Base-by-base conservation (phyloP, 2,797 vertebrate species). In the Triplophysa bombifrons region DNA sequence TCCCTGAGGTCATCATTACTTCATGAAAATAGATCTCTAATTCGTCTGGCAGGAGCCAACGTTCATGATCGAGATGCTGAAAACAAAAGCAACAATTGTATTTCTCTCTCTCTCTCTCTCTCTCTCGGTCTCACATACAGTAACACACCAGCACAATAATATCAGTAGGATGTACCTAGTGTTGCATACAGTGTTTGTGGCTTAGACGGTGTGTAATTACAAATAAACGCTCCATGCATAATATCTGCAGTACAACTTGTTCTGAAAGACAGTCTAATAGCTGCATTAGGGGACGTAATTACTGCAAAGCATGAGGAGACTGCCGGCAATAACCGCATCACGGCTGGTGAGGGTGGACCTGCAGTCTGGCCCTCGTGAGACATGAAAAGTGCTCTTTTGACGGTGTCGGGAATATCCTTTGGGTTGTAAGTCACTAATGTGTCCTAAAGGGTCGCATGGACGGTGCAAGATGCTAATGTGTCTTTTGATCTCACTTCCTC, bases 271-370 rank as follows among this genome's bases (percentile, higher is more conserved):
- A 61, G 85, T 70, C 71, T 91, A 89, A 91, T 89, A 87, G 87
- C 78, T 77, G 86, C 80, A 80, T 80, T 78, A 83, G 84, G 41
- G 86, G 87, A 87, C 82, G 80, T 90, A 91, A 92, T 92, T 88
- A 91, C 77, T 76, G 79, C 81, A 72, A 80, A 82, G 58, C 38
- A 25, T 87, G 84, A 92, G 89, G 77, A 79, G 86, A 92, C 90
- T 91, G 88, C 81, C 61, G 27, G 80, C 86, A 80, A 86, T 90
- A 81, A 90, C 80, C 88, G 88, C 87, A 68, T 76, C 17, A 58
- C 25, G 75, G 38, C 65, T 55, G 71, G 41, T 41, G 51, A 55
- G 74, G 73, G 51, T 38, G 68, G 73, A 61, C 50, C 27, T 51
- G 76, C 58, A 72, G 44, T 25, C 22, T 67, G 61, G 34, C 19